These are phyloP conservation scores for Novumbra hubbsi DNA, from an alignment of 2,797 vertebrate genomes.

Conservation along the genomic window DNA sequence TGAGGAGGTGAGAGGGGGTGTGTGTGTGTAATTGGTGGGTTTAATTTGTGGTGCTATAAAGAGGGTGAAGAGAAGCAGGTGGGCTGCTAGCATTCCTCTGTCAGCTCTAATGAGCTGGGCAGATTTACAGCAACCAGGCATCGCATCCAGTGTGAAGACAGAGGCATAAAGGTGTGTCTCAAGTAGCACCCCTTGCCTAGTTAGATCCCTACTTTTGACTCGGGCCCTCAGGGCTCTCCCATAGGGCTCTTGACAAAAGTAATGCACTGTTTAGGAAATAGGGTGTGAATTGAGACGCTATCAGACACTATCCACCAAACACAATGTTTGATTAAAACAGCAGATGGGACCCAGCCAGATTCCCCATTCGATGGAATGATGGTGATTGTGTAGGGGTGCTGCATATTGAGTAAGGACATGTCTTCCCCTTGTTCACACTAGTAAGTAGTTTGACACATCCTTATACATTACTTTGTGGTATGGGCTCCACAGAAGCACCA, in stretches of 20 bases:
- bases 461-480: background rate
- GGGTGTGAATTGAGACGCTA: background rate
- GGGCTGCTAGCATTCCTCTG: slow-evolving; percentile 69
- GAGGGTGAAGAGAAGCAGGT: slow-evolving; percentile 74
- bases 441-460: background rate
- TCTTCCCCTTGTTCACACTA: slow-evolving; percentile 10
- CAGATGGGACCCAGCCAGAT: slow-evolving; percentile 59
- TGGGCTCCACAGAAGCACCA: background rate
- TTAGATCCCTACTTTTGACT: background rate
- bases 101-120: slow-evolving; percentile 71
- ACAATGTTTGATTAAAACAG: slow-evolving; percentile 62
- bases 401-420: slow-evolving; percentile 26
- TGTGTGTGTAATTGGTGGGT: slow-evolving; percentile 63
- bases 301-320: slow-evolving; percentile 32
- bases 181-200: background rate
- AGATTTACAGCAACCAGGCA: slow-evolving; percentile 68
- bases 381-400: slow-evolving; percentile 34
- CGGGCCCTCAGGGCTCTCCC: background rate
- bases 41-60: slow-evolving; percentile 78
- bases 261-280: background rate
- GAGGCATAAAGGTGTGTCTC: slow-evolving; percentile 21
- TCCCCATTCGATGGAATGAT: slow-evolving; percentile 48
- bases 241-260: background rate
- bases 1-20: slow-evolving; percentile 52
- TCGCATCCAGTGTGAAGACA: slow-evolving; percentile 42